Conservation (phyloP, 2,797 vertebrate genomes). For the Platyrinchus mystaceus region DNA sequence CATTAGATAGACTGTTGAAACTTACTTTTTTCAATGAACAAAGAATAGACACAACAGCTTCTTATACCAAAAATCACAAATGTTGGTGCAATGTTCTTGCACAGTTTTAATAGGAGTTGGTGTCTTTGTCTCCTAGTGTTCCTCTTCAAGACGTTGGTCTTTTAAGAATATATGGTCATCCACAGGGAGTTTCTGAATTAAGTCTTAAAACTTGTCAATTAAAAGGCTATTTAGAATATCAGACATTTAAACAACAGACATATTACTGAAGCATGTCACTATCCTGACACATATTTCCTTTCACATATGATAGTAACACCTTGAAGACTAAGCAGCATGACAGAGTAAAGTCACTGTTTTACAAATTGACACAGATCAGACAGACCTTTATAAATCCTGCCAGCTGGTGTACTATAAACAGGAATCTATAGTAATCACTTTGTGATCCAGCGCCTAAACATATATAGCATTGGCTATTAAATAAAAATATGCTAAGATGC, state of each 20-base stretch:
- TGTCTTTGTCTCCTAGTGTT: neutral
- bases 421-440: neutral
- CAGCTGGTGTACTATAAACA: neutral
- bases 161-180: neutral
- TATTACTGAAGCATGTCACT: neutral
- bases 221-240: neutral
- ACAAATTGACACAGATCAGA: neutral
- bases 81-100: neutral
- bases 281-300: neutral
- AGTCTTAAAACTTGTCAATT: neutral
- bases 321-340: neutral
- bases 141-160: neutral
- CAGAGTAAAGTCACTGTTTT: neutral
- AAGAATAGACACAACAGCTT: neutral
- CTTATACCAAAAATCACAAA: neutral
- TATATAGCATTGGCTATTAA: neutral
- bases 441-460: neutral
- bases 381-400: neutral
- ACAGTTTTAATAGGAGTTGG: neutral
- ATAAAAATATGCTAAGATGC: neutral
- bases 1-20: neutral
- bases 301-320: conserved; percentile 7
- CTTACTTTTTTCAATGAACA: neutral
- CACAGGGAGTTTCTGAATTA: neutral
- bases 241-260: neutral